Evolutionary conservation across 2,113 vertebrate genomes (phyloP).

Genomic region (Phalacrocorax pelagicus): DNA sequence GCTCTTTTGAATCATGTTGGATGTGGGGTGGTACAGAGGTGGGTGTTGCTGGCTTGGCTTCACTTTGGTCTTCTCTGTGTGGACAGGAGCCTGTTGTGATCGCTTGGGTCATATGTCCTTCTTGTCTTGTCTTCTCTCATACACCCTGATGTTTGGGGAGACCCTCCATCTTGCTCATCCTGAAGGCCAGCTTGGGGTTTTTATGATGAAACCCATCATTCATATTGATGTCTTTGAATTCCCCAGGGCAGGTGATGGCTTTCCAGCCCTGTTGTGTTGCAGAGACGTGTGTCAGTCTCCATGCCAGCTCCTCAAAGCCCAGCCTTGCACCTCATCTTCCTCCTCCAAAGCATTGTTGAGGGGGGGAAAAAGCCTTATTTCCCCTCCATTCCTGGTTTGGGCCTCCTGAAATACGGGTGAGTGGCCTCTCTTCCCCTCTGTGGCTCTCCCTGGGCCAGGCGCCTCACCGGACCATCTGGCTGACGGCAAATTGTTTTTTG

Average conservation of each 20-base stretch:
- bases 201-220: not conserved
- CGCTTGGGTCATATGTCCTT: accelerated
- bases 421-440: not conserved
- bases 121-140: not conserved
- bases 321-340: not conserved
- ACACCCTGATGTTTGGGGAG: not conserved
- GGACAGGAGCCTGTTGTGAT: not conserved
- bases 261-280: accelerated
- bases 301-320: not conserved
- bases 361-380: not conserved
- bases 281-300: accelerated
- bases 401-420: accelerated
- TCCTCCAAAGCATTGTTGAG: accelerated
- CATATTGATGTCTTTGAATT: accelerated
- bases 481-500: conserved; percentile 71
- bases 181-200: not conserved
- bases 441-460: not conserved
- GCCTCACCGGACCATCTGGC: conserved; percentile 12
- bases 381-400: accelerated
- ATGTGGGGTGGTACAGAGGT: not conserved
- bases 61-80: accelerated
- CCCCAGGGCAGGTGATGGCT: not conserved
- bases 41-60: not conserved
- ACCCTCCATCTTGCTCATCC: accelerated
- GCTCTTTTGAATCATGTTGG: not conserved